These are phyloP conservation scores for Petrocephalus sullivani DNA, from an alignment of 2,797 vertebrate species.

Conservation along the genomic window DNA sequence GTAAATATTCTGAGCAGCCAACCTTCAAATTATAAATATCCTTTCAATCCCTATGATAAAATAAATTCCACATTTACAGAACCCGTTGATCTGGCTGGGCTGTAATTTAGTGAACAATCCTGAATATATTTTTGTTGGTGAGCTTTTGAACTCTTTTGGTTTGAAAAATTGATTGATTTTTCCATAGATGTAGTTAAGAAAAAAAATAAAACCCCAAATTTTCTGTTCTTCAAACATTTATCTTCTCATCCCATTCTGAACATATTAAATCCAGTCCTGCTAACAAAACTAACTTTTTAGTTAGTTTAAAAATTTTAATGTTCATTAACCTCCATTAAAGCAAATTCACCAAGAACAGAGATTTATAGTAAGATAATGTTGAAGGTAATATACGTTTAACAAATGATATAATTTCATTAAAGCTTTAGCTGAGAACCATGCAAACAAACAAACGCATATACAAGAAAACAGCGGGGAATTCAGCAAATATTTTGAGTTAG, in stretches of 20 bases:
- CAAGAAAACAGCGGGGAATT: constrained; percentile 61
- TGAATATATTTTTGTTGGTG: constrained; percentile 12
- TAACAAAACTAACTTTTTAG: not conserved
- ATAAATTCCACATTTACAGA: constrained; percentile 7
- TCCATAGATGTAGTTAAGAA: constrained; percentile 7
- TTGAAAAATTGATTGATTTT: constrained; percentile 16
- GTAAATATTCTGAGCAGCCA: constrained; percentile 17
- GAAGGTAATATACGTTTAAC: not conserved
- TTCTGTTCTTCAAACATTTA: not conserved
- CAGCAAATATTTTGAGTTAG: constrained; percentile 47
- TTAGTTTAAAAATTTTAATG: too few relatives aligned
- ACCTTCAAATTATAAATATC: not conserved
- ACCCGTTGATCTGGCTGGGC: constrained; percentile 7
- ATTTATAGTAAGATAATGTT: not conserved
- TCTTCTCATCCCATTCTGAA: not conserved
- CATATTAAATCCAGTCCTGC: not conserved
- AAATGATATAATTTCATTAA: not conserved
- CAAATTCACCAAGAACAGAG: not conserved
- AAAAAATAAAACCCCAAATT: not conserved
- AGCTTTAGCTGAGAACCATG: too few relatives aligned
- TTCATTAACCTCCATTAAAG: not conserved
- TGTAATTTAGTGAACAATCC: not conserved
- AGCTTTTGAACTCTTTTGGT: constrained; percentile 6
- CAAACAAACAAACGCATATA: not conserved
- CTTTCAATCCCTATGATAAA: constrained; percentile 19